Base-by-base conservation (phyloP, 2,113 vertebrate species). In the Alethe castanea region DNA sequence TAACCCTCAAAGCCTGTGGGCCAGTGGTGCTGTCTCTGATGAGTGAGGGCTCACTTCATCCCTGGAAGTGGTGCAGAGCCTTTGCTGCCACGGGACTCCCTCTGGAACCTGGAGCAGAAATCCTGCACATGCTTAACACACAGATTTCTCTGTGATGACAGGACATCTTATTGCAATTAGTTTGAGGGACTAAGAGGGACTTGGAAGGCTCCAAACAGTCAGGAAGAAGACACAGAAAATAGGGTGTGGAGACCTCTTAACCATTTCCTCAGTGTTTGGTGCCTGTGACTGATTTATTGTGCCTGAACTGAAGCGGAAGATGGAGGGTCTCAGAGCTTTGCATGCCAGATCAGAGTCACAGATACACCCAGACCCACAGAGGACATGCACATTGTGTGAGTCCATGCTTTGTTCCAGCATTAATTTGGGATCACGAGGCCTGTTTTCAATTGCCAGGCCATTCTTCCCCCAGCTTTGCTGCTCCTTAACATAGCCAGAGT, bases 371-470 rank as follows among this genome's bases (percentile, higher is more conserved):
- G 42, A 71, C 40, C 33, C 33, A 31, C 11, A 56, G 18, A 48
- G 44, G 11, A 52, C 11, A 11, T 28, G 35, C 24, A 11, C 31
- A 3, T 11, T 73, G 38, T 54, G 38, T 47, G 38, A 86, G 11
- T 24, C 38, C 33, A 25, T 0, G 0, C 6, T 3, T 8, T 33
- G 26, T 53, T 85, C 56, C 8, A 36, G 22, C 24, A 52, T 31
- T 31, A 19, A 38, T 38, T 71, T 60, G 52, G 9, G 17, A 47
- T 29, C 44, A 36, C 6, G 14, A 70, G 31, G 24, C 13, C 38
- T 52, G 6, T 20, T 76, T 74, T 56, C 36, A 56, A 18, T 71
- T 38, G 15, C 45, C 19, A 33, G 36, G 9, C 33, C 17, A 8
- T 44, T 79, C 82, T 54, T 18, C 6, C 36, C 45, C 28, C 10